A percentile compares a stretch with the other conserved stretches of the same genome.
phyloP scores from a whole-genome alignment of 2,797 vertebrate species.

The Holocentrus rufus region DNA sequence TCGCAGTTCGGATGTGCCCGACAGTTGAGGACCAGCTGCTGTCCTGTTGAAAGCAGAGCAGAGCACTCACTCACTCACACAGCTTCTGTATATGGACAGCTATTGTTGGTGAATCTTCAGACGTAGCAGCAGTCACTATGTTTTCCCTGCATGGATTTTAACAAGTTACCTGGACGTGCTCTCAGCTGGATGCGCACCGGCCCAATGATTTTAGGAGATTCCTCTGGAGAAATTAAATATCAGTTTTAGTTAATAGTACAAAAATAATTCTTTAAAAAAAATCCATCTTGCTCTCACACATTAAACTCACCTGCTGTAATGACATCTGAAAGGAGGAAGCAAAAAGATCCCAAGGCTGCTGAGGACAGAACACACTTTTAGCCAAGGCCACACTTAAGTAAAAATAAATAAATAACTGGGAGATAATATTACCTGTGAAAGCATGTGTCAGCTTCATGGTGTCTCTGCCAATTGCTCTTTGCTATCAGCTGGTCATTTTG shows the following conservation, averaged over 20 bases:
- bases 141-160: neutral
- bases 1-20: slow-evolving; percentile 52
- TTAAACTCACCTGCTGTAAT: slow-evolving; percentile 63
- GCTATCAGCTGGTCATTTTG: neutral
- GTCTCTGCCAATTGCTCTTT: slow-evolving; percentile 7
- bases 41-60: slow-evolving; percentile 56
- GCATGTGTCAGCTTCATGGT: slow-evolving; percentile 59
- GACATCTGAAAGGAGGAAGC: slow-evolving; percentile 53
- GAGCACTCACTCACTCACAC: neutral
- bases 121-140: neutral
- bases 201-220: slow-evolving; percentile 67
- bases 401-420: neutral
- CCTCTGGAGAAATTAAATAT: slow-evolving; percentile 45
- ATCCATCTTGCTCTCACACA: neutral
- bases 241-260: slow-evolving; percentile 11
- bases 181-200: neutral
- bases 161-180: slow-evolving; percentile 58
- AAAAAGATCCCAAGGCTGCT: slow-evolving; percentile 59
- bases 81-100: neutral
- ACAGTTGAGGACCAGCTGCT: slow-evolving; percentile 68
- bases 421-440: slow-evolving; percentile 61
- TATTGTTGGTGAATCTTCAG: neutral
- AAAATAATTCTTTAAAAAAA: neutral
- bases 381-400: neutral
- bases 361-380: slow-evolving; percentile 39